Evolutionary conservation across 2,113 vertebrate genomes (phyloP).

Genomic region (Pontoporia blainvillei): DNA sequence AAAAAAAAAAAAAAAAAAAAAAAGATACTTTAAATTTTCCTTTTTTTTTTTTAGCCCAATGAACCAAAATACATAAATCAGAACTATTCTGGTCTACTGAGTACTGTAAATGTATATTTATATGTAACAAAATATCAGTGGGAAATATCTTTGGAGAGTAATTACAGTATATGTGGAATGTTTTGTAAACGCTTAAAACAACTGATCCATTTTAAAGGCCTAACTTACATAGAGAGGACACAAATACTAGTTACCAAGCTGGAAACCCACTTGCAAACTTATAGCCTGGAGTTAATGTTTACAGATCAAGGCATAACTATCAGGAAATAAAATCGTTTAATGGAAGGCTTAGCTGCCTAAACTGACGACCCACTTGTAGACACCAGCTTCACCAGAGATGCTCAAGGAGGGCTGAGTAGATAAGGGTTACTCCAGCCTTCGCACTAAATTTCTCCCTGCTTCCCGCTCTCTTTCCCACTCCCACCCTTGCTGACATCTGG

Average conservation of each 20-base stretch:
- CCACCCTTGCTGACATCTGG: background rate
- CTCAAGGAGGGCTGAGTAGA: background rate
- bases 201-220: slow-evolving; percentile 66
- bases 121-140: slow-evolving; percentile 66
- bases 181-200: slow-evolving; percentile 72
- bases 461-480: background rate
- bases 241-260: slow-evolving; percentile 64
- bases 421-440: background rate
- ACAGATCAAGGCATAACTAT: slow-evolving; percentile 9
- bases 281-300: slow-evolving; percentile 56
- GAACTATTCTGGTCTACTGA: slow-evolving; percentile 74
- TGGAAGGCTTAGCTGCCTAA: background rate
- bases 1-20: slow-evolving; percentile 41
- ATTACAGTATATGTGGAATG: slow-evolving; percentile 65
- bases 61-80: slow-evolving; percentile 74
- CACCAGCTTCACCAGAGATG: background rate
- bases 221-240: slow-evolving; percentile 49
- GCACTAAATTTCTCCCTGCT: background rate
- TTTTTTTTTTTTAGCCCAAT: slow-evolving; percentile 53
- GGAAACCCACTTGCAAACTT: slow-evolving; percentile 46
- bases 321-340: slow-evolving; percentile 37
- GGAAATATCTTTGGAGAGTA: slow-evolving; percentile 75
- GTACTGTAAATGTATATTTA: slow-evolving; percentile 76
- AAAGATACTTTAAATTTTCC: slow-evolving; percentile 68
- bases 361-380: background rate